These are phyloP conservation scores for Parauchenoglanis punctatus DNA, from an alignment of 2,797 vertebrate species.

Conservation along the genomic window DNA sequence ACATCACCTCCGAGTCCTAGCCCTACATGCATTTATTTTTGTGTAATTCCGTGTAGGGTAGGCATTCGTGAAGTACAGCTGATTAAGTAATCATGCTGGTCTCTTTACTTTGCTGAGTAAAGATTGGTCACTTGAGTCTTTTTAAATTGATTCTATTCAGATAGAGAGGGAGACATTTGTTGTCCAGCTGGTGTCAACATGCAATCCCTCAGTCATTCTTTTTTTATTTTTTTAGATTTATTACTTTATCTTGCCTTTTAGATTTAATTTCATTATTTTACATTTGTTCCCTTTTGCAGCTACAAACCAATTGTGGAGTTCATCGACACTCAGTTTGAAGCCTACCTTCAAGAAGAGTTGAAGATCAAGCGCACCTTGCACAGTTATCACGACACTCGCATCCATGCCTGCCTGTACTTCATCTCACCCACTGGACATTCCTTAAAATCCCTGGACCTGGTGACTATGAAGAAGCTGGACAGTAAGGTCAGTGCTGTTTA, in stretches of 20 bases:
- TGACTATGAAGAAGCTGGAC: slow-evolving; percentile 99
- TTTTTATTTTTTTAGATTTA: not conserved
- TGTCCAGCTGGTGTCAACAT: not conserved
- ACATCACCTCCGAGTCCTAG: not conserved
- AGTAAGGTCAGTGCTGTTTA: slow-evolving; percentile 85
- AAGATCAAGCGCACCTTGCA: slow-evolving; percentile 96
- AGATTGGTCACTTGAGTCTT: not conserved
- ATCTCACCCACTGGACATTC: slow-evolving; percentile 97
- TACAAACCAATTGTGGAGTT: slow-evolving; percentile 98
- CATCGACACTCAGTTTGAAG: slow-evolving; percentile 95
- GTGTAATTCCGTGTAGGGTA: not conserved
- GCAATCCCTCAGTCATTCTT: not conserved
- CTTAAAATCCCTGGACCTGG: slow-evolving; percentile 93
- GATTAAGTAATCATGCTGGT: not conserved
- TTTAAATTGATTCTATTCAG: not conserved
- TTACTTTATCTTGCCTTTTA: not conserved
- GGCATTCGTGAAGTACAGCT: not conserved
- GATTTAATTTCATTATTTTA: not conserved
- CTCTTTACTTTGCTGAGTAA: not conserved
- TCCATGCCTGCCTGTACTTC: slow-evolving; percentile 96
- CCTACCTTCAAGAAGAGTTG: slow-evolving; percentile 95
- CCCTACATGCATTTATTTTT: not conserved
- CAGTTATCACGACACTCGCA: slow-evolving; percentile 93
- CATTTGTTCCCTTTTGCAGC: slow-evolving; percentile 68
- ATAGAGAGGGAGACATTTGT: not conserved